Base-by-base conservation (phyloP, 2,113 vertebrate species). In the Sterrhoptilus dennistouni region DNA sequence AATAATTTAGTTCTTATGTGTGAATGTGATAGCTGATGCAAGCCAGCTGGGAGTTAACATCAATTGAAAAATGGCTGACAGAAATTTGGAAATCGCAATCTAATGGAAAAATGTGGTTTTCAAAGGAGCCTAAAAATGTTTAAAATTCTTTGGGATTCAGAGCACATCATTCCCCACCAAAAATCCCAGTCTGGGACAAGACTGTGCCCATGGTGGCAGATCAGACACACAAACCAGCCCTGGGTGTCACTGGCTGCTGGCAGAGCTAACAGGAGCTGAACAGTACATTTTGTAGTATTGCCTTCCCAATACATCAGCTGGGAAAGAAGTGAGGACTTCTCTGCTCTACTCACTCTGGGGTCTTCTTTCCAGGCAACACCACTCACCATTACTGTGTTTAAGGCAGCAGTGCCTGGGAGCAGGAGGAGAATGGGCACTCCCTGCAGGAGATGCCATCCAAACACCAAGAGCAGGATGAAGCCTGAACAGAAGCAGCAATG, bases 401-500 rank as follows among this genome's bases (percentile, higher is more conserved):
- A 38, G 10, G 61, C n/a, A 54, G 47, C 13, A 63, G 74, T 9
- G 29, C 23, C 78, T 19, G 23, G 60, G n/a, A 82, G 42, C n/a
- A 2, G 3, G 36, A 54, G 20, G 29, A 24, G 9, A 63, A 18
- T 0, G 0, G 36, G 50, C 27, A 33, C 52, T 74, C 33, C 1
- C 47, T 40, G 60, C 33, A 66, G 44, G 4, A 52, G 23, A 9
- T 35, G 44, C 69, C 3, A 0, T 8, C 13, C 44, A 47, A 64
- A 38, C 24, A 35, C 3, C 0, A 15, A 49, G 33, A 8, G 42
- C 2, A 9, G 38, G 31, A n/a, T 45, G 52, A 57, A 63, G 8
- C 38, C 60, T 15, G 9, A 35, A 35, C 33, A n/a, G 75, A 38
- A 72, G 12, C 1, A 8, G 24, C 1, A 3, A 4, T 22, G 19